Percentiles rank a stretch among this genome's conserved stretches.
These are phyloP conservation scores for Parapsyche elsis DNA, from an alignment of 1,140 invertebrate genomes.

Conservation along the genomic window DNA sequence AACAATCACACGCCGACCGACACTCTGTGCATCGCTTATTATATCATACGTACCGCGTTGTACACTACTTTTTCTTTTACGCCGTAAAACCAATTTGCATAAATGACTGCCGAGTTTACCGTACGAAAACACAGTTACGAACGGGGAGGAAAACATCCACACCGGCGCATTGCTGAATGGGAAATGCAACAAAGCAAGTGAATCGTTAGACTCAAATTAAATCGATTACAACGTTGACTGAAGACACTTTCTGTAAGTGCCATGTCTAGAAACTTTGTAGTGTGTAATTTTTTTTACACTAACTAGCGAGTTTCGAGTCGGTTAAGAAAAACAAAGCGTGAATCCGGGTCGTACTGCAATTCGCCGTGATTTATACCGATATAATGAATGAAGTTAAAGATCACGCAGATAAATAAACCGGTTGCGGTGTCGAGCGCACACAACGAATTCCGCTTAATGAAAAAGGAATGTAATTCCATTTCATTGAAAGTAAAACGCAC, in stretches of 20 bases:
- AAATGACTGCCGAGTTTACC: slow-evolving; percentile 1
- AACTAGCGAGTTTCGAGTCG: no score
- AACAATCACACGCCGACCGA: not conserved
- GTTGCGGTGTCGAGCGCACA: no score
- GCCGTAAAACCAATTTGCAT: not conserved
- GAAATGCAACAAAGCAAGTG: not conserved
- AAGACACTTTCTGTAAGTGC: no score
- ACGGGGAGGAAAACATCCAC: not conserved
- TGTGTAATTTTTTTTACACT: no score
- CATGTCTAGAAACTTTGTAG: no score
- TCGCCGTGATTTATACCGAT: not conserved
- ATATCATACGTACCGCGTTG: not conserved
- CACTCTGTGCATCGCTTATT: not conserved
- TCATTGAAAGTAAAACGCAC: no score
- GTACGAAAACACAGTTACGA: not conserved
- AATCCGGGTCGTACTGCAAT: not conserved
- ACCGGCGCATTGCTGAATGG: not conserved
- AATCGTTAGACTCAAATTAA: no score
- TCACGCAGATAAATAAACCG: no score
- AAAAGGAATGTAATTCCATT: no score
- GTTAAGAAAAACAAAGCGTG: not conserved
- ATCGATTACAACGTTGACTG: no score
- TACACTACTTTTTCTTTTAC: not conserved
- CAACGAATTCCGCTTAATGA: no score
- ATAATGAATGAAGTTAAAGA: no score